These are phyloP conservation scores for Oreamnos americanus DNA, from an alignment of 2,113 vertebrate genomes.

Conservation along the genomic window DNA sequence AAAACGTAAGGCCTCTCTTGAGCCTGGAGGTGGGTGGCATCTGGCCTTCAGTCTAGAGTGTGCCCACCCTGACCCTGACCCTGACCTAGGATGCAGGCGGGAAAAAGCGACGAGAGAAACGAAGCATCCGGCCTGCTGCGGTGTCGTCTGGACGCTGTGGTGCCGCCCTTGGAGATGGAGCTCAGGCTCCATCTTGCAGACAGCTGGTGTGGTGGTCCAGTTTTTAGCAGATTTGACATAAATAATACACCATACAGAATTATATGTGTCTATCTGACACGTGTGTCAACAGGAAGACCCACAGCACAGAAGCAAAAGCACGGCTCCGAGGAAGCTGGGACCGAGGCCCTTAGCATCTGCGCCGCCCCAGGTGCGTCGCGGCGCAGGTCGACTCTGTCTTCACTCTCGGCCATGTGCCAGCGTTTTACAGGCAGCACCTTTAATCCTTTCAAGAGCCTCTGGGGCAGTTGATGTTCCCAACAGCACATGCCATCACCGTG, in stretches of 20 bases:
- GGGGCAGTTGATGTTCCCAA: no score
- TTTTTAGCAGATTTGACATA: background rate
- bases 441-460: background rate
- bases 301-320: background rate
- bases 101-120: background rate
- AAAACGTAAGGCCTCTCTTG: background rate
- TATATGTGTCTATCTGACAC: background rate
- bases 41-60: background rate
- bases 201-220: background rate
- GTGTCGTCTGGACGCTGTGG: background rate
- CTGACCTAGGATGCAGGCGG: background rate
- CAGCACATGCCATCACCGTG: no score
- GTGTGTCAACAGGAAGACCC: background rate
- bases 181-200: background rate
- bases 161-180: fast-evolving
- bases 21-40: background rate
- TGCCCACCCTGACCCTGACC: background rate
- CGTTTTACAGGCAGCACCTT: fast-evolving
- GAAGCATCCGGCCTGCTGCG: fast-evolving
- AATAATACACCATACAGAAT: background rate
- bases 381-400: fast-evolving
- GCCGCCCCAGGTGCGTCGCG: fast-evolving
- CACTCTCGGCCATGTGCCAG: fast-evolving
- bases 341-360: fast-evolving
- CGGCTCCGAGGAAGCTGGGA: background rate